phyloP scores from a whole-genome alignment of 2,113 vertebrate species.

The Myrmecobius fasciatus region DNA sequence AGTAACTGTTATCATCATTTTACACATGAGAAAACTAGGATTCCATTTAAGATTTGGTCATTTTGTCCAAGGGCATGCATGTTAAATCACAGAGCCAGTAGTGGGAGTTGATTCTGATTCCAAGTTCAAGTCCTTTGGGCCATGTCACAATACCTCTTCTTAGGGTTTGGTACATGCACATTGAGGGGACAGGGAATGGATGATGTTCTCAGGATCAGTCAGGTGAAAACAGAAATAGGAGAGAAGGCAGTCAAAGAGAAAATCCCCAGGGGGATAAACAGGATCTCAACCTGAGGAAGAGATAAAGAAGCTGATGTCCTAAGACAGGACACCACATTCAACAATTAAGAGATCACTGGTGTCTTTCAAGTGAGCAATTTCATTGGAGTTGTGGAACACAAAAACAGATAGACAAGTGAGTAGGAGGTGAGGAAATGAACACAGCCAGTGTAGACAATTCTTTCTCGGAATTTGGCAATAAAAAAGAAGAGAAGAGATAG shows the following conservation, averaged over 20 bases:
- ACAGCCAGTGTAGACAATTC: background rate
- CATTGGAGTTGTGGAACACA: background rate
- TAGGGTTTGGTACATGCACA: background rate
- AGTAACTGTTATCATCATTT: background rate
- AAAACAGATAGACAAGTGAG: background rate
- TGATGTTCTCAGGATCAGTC: background rate
- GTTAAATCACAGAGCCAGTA: background rate
- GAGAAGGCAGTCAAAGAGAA: background rate
- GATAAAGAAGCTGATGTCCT: background rate
- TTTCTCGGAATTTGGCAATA: background rate
- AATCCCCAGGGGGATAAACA: background rate
- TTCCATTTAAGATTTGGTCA: background rate
- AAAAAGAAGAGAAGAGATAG: background rate
- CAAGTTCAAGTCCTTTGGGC: background rate
- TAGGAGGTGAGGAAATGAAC: background rate
- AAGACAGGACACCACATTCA: background rate
- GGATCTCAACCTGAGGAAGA: background rate
- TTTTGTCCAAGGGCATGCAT: background rate
- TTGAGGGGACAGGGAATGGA: background rate
- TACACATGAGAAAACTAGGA: slow-evolving; percentile 24
- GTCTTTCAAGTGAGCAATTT: background rate
- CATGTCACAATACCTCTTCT: background rate
- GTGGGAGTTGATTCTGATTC: background rate
- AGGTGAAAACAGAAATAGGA: background rate
- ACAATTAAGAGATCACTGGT: background rate